Evolutionary conservation across 2,797 vertebrate genomes (phyloP).

Genomic region (Leuciscus waleckii): DNA sequence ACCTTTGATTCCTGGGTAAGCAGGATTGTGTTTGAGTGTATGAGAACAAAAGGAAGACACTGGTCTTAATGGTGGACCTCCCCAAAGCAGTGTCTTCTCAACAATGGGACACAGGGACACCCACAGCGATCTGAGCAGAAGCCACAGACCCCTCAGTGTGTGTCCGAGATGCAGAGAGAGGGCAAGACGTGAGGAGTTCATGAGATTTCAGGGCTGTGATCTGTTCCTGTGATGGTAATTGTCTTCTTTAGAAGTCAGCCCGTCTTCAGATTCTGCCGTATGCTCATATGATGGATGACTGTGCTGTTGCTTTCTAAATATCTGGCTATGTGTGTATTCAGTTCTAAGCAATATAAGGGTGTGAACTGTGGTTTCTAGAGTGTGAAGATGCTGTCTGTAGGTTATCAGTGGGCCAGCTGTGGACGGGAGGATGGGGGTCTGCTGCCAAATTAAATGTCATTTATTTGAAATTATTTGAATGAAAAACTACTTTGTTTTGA

Average conservation of each 20-base stretch:
- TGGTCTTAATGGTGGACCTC: conserved; percentile 68
- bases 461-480: neutral
- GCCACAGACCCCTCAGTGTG: conserved; percentile 59
- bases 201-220: conserved; percentile 52
- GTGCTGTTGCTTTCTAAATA: conserved; percentile 9
- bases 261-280: neutral
- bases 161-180: conserved; percentile 48
- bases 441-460: neutral
- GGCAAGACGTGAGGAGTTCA: conserved; percentile 52
- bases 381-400: conserved; percentile 32
- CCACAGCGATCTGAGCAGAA: conserved; percentile 67
- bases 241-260: neutral
- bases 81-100: conserved; percentile 65
- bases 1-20: conserved; percentile 64
- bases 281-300: conserved; percentile 34
- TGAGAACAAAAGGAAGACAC: conserved; percentile 68
- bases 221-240: conserved; percentile 8
- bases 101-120: conserved; percentile 65
- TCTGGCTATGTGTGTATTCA: conserved; percentile 3
- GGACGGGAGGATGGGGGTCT: neutral
- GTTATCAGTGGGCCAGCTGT: conserved; percentile 33
- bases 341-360: conserved; percentile 23
- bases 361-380: conserved; percentile 26
- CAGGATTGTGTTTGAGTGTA: conserved; percentile 64
- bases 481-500: neutral